Base-by-base conservation (phyloP, 2,113 vertebrate species). In the Otolemur garnettii region DNA sequence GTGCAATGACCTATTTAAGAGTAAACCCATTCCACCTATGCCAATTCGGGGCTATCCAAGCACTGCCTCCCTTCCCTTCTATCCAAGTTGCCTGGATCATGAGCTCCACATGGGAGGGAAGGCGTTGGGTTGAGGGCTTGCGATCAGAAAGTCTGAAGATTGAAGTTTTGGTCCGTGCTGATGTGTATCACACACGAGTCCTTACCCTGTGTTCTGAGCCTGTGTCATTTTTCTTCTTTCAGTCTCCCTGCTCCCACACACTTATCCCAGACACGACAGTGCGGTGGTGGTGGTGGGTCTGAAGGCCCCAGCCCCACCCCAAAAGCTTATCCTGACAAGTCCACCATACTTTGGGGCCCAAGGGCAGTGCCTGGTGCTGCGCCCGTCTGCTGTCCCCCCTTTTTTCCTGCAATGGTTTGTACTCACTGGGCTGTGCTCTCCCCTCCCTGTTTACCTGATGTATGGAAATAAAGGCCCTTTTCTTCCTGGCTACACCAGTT, bases 401-500 rank as follows among this genome's bases (percentile, higher is more conserved):
- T 57, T 71, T 83, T 60, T 95, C 50, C 92, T 64, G 77, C 84
- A 84, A 30, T 91, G 87, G 94, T 98, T 98, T 98, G 98, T 98
- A 98, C 97, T 98, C 90, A 90, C 0, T 96, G 98, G 98, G 96
- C 98, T 98, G 98, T 98, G 98, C 97, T 97, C 88, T 90, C 93
- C 60, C 93, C 66, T 15, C 60, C 89, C 91, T 72, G 77, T 92
- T 97, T 93, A 97, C 97, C 96, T 97, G 97, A 97, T 95, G 59
- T 98, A 97, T 97, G 97, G 97, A 98, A 98, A 98, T 98, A 98
- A 98, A 98, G 13, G 38, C 97, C 94, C 95, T 98, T 98, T 98
- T 93, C 90, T 90, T 95, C 89, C 78, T 81, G 93, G 72, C 82
- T 26, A 30, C 9, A 59, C 60, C 83, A 26, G 2, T 85, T 80